Base-by-base conservation (phyloP, 2,888 invertebrate species). In the Conistra vaccinii region DNA sequence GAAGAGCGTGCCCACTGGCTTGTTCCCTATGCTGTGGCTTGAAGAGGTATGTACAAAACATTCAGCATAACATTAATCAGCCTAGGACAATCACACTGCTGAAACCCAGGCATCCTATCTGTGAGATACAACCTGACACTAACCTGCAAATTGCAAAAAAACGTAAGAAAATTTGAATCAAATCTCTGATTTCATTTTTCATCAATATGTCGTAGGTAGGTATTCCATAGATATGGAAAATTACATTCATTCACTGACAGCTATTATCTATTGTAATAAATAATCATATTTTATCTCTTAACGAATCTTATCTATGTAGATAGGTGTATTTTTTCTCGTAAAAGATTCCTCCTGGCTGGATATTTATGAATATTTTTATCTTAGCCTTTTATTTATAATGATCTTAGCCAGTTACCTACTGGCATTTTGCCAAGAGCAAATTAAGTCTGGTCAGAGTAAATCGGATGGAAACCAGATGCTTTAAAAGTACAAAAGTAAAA, bases 1-100 rank as follows among this genome's bases (percentile, higher is more conserved):
- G 60, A 90, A 90, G 23, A 95, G 95, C 9, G 97, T 97, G 1
- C 94, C 92, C 48, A 96, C 97, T 0, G 97, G 97, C 1, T 88
- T 97, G 32, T 97, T 97, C 88, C 97, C 97, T 0, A 82, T 97
- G 62, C 74, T 97, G 4, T 97, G 97, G 97, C 87, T 97, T 23
- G 97, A 97, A 86, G 97, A 97, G 96, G 97, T 97, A 91, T 32
- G 69, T 26, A 17, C 17, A 45, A 23, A 29, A 65, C 45, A 42
- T 42, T 20, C 12, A 63, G 2, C 42, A 20, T 42, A 39, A 10
- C 62, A 35, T 39, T 20, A 20, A 5, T 29, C 12, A 39, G 39
- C 10, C 6, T 26, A 10, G 20, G 23, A 20, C 20, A 7, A 48
- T 48, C 20, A 17, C n/a, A n/a, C 9, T 17, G 7, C 17, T 14